A percentile compares a stretch with the other conserved stretches of the same genome.
Conservation (phyloP, 2,113 vertebrate genomes). For the Triplophysa dalaica region DNA sequence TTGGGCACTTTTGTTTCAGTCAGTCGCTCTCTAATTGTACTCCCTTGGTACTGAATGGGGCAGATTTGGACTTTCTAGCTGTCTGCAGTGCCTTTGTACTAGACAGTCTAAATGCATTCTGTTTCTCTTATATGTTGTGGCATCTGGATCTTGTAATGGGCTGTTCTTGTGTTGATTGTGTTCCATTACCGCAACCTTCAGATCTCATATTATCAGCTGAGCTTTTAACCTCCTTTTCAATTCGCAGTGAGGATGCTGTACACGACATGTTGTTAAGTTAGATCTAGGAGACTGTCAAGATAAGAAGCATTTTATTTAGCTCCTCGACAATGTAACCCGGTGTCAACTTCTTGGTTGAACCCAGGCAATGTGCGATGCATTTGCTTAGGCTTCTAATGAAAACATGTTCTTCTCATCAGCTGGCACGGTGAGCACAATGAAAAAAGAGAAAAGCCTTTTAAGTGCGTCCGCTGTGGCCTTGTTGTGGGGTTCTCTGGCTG, state of each 20-base stretch:
- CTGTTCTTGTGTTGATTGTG: slow-evolving; percentile 11
- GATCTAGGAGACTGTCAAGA: slow-evolving; percentile 25
- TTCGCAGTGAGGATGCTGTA: not conserved
- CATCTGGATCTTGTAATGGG: slow-evolving; percentile 44
- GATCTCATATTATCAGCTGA: slow-evolving; percentile 32
- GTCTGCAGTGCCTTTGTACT: slow-evolving; percentile 29
- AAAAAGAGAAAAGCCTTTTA: slow-evolving; percentile 54
- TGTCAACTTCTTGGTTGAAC: slow-evolving; percentile 23
- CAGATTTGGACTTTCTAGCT: slow-evolving; percentile 41
- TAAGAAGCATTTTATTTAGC: slow-evolving; percentile 37
- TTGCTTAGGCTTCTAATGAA: slow-evolving; percentile 57
- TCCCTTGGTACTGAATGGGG: slow-evolving; percentile 39
- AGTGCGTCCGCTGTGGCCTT: slow-evolving; percentile 32
- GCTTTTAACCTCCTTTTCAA: slow-evolving; percentile 19
- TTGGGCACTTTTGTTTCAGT: slow-evolving; percentile 3
- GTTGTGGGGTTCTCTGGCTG: slow-evolving; percentile 35
- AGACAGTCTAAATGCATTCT: not conserved
- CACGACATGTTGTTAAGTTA: slow-evolving; percentile 4
- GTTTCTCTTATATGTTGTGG: slow-evolving; percentile 27
- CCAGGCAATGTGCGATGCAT: slow-evolving; percentile 48
- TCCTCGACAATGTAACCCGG: slow-evolving; percentile 32
- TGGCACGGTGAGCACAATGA: slow-evolving; percentile 38
- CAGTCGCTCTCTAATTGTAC: slow-evolving; percentile 42
- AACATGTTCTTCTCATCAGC: slow-evolving; percentile 55
- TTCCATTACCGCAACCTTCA: slow-evolving; percentile 38